phyloP scores from a whole-genome alignment of 2,113 vertebrate genomes.

The Albula goreensis region DNA sequence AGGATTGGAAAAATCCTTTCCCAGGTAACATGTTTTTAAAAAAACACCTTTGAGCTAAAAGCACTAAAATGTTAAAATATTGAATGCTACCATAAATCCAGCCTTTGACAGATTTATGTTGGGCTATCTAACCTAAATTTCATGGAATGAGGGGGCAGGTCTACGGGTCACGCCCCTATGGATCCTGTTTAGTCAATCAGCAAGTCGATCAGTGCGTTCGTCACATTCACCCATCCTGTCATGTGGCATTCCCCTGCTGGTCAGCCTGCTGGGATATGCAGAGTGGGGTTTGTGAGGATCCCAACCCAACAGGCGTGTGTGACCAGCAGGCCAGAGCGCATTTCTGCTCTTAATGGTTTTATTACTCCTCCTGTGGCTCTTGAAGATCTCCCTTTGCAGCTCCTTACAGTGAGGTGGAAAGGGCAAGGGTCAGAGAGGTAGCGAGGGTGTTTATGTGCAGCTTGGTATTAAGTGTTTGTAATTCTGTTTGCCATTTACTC shows the following conservation, averaged over 20 bases:
- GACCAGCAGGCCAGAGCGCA: background rate
- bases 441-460: no score
- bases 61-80: no score
- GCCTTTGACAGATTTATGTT: background rate
- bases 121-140: background rate
- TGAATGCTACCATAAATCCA: background rate
- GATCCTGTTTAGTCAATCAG: constrained; percentile 21
- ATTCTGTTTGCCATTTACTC: no score
- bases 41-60: background rate
- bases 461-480: background rate
- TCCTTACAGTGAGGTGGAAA: background rate
- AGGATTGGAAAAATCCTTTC: no score
- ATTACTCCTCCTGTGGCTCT: background rate
- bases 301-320: no score
- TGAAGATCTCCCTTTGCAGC: background rate
- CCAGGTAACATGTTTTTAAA: no score
- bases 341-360: background rate
- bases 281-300: no score
- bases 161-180: background rate
- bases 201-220: constrained; percentile 10
- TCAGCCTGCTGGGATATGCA: background rate
- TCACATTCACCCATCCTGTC: background rate
- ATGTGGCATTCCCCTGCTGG: background rate
- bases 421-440: no score
- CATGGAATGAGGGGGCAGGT: background rate